Evolutionary conservation across 1,140 invertebrate genomes (phyloP), one percentile per base, ranked within the genome.

Genomic region (Drosophila micromelanica): DNA sequence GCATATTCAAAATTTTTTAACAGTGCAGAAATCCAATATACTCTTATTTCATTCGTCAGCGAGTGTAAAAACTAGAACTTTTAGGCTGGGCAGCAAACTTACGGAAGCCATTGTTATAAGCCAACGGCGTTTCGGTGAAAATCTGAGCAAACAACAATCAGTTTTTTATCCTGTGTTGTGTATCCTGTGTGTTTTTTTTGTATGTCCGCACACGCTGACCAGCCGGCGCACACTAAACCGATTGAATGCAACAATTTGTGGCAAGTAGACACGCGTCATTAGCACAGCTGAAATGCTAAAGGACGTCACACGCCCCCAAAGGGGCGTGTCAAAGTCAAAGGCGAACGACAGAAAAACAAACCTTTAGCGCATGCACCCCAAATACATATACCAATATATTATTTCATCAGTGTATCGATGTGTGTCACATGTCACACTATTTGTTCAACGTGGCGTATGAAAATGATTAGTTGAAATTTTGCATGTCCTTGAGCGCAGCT

Each of bases 191-290:
- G 27, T 27, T 8, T 20, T 11, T 65, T 20, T 12, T 65, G 15
- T 54, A 63, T 69, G 82, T 71, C 84, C 84, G 52, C 20, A 71
- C 78, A 45, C 68, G 51, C 56, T 81, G 84, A 74, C 56, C 68
- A 15, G 32, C 49, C 32, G 46, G 60, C 56, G 15, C 52, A 51
- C 46, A 86, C 82, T 86, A 70, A 86, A 49, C 45, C 38, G 52
- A 67, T 49, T 15, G 52, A 63, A 87, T 87, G 82, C 82, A 86
- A 86, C 82, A 86, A 86, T 71, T 87, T 61, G 56, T 37, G 64
- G 54, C 27, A 15, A 4, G 30, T 17, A 40, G 23, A 5, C 52
- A 77, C 67, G 11, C 15, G 74, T 75, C 81, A 80, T 64, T 74
- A 60, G 15, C 27, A 23, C 42, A 9, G 42, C 11, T 32, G 12